Evolutionary conservation across 1,140 invertebrate species (phyloP).

Genomic region (Anastatus disparis): DNA sequence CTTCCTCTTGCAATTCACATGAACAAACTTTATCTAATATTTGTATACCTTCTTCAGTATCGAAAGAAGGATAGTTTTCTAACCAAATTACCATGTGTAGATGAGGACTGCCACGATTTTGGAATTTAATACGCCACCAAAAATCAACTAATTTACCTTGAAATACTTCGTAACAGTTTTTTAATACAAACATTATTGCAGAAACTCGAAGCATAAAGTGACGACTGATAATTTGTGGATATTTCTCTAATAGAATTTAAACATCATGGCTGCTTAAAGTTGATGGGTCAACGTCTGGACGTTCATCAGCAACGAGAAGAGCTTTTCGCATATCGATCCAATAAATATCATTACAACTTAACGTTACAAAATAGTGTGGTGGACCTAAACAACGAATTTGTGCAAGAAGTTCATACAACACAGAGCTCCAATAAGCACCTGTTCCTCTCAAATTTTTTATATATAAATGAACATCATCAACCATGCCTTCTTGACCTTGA

Average conservation of each 20-base stretch:
- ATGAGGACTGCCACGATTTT: too few relatives aligned
- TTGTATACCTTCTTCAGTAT: too few relatives aligned
- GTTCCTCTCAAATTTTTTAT: not conserved
- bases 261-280: constrained; percentile 47
- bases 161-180: too few relatives aligned
- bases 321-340: constrained; percentile 54
- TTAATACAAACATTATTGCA: too few relatives aligned
- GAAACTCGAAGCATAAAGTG: constrained; percentile 57
- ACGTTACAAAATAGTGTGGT: constrained; percentile 55
- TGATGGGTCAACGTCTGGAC: constrained; percentile 48
- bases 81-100: too few relatives aligned
- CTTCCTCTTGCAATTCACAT: too few relatives aligned
- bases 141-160: too few relatives aligned
- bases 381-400: constrained; percentile 51
- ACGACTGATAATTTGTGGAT: constrained; percentile 53
- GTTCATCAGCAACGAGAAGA: constrained; percentile 51
- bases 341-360: constrained; percentile 56
- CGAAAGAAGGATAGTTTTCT: too few relatives aligned
- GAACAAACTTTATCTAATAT: too few relatives aligned
- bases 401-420: constrained; percentile 49
- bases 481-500: too few relatives aligned
- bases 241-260: constrained; percentile 52
- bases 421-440: not conserved
- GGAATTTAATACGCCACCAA: too few relatives aligned
- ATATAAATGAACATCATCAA: not conserved